phyloP scores from a whole-genome alignment of 2,797 vertebrate species.

The Mormyrus hasselquistii region DNA sequence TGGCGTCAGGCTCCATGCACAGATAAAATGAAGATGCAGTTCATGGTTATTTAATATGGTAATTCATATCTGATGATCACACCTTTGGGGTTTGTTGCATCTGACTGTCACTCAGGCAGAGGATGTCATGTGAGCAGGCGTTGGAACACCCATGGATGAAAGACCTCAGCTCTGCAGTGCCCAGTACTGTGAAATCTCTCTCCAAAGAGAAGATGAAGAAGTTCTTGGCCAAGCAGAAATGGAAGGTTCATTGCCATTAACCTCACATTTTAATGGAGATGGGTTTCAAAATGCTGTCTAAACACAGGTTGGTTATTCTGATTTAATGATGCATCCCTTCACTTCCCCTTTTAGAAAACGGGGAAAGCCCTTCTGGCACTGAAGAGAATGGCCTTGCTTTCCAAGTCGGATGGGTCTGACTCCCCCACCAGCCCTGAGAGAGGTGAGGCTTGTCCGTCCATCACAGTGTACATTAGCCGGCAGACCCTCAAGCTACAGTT shows the following conservation, averaged over 20 bases:
- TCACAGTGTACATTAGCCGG: neutral
- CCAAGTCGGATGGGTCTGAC: conserved; percentile 48
- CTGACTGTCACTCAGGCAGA: conserved; percentile 46
- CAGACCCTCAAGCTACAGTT: neutral
- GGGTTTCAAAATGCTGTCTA: neutral
- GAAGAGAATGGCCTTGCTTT: conserved; percentile 71
- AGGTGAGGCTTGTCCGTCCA: conserved; percentile 31
- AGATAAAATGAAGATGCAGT: neutral
- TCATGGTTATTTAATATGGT: neutral
- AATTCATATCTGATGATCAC: neutral
- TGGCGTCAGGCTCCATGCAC: neutral
- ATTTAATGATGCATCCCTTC: neutral
- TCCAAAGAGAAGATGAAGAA: conserved; percentile 77
- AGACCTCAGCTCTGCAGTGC: conserved; percentile 45
- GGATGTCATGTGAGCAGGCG: conserved; percentile 61
- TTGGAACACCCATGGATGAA: conserved; percentile 73
- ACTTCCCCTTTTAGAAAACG: conserved; percentile 53
- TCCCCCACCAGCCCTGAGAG: conserved; percentile 37
- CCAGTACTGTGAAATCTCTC: conserved; percentile 53
- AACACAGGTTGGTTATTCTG: neutral
- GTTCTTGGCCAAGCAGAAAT: conserved; percentile 74
- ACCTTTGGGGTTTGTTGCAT: neutral
- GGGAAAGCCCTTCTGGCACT: conserved; percentile 78
- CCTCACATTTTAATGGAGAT: neutral
- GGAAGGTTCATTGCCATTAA: conserved; percentile 64